Evolutionary conservation across 2,888 invertebrate species (phyloP).

Genomic region (Cheiracanthium punctorium): DNA sequence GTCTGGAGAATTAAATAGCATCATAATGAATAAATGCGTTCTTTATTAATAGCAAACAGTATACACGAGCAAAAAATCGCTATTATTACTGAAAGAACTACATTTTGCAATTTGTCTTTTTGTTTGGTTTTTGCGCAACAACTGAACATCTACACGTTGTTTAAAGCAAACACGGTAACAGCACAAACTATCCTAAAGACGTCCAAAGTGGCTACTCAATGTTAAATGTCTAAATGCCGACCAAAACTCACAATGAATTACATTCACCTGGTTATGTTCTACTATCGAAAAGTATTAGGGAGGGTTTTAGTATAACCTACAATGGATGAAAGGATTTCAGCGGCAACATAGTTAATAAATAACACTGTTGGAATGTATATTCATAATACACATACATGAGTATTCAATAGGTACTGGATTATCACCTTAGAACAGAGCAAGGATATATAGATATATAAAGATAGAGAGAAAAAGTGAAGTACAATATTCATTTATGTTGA

Average conservation of each 20-base stretch:
- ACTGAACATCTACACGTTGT: conserved; percentile 65
- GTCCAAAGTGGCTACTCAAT: conserved; percentile 65
- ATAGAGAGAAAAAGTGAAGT: conserved; percentile 62
- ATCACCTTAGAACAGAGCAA: conserved; percentile 49
- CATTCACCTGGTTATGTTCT: conserved; percentile 38
- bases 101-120: conserved; percentile 53
- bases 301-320: conserved; percentile 27
- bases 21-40: conserved; percentile 52
- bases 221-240: conserved; percentile 65
- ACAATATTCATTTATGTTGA: conserved; percentile 64
- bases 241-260: conserved; percentile 61
- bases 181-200: conserved; percentile 66
- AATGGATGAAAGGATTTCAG: conserved; percentile 26
- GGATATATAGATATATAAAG: conserved; percentile 63
- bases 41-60: conserved; percentile 67
- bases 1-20: conserved; percentile 60
- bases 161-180: conserved; percentile 68
- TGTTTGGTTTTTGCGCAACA: conserved; percentile 55
- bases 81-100: conserved; percentile 60
- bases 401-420: conserved; percentile 56
- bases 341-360: conserved; percentile 64
- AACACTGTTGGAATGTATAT: conserved; percentile 65
- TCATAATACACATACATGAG: conserved; percentile 61
- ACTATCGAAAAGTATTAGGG: conserved; percentile 58
- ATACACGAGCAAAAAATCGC: conserved; percentile 66